phyloP scores from a whole-genome alignment of 2,113 vertebrate genomes.

The Chamaetylas fuelleborni region DNA sequence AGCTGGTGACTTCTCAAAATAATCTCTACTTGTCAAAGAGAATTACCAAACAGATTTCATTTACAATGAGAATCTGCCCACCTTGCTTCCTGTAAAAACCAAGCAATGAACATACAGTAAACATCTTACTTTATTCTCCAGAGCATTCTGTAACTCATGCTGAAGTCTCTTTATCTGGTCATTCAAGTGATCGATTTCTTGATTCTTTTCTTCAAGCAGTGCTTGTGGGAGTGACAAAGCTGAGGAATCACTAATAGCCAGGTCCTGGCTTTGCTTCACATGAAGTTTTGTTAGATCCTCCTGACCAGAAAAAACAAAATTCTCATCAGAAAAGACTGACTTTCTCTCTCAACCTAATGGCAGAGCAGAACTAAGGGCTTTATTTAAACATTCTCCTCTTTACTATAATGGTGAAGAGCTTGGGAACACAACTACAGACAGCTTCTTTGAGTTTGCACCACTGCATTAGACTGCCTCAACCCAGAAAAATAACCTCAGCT shows the following conservation, averaged over 20 bases:
- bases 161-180: conserved; percentile 77
- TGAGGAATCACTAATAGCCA: neutral
- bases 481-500: neutral
- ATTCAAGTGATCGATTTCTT: conserved; percentile 83
- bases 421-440: neutral
- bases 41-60: neutral
- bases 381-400: neutral
- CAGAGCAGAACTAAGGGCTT: neutral
- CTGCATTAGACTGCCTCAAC: neutral
- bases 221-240: conserved; percentile 73
- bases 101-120: neutral
- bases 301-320: neutral
- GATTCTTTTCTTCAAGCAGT: conserved; percentile 85
- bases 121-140: conserved; percentile 69
- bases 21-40: neutral
- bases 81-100: neutral
- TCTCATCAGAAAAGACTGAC: neutral
- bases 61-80: neutral
- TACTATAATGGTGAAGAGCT: neutral
- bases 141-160: conserved; percentile 48
- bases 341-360: neutral
- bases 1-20: neutral
- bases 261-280: neutral
- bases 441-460: neutral
- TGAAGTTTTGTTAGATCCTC: conserved; percentile 34